A percentile compares a stretch with the other conserved stretches of the same genome.
These are phyloP conservation scores for Agrilus biguttatus DNA, from an alignment of 2,888 invertebrate genomes.

Conservation along the genomic window DNA sequence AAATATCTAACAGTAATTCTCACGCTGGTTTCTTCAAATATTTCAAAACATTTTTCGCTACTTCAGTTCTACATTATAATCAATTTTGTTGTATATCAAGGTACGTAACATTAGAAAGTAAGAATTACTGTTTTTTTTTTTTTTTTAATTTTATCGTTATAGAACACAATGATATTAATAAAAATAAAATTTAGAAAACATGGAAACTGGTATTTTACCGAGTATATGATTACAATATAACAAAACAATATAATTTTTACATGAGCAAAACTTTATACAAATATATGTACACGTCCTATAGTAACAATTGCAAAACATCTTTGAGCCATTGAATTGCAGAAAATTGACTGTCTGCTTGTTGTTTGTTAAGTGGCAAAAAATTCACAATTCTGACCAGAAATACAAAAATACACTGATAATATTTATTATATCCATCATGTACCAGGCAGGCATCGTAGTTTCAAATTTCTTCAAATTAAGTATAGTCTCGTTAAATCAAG, in stretches of 20 bases:
- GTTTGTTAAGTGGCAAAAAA: too few relatives aligned
- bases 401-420: constrained; percentile 35
- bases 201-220: too few relatives aligned
- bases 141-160: too few relatives aligned
- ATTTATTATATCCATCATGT: constrained; percentile 27
- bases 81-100: too few relatives aligned
- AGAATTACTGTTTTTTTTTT: too few relatives aligned
- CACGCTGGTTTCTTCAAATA: too few relatives aligned
- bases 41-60: too few relatives aligned
- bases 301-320: constrained; percentile 14
- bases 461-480: constrained; percentile 1
- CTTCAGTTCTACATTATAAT: too few relatives aligned
- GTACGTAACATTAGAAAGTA: too few relatives aligned
- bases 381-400: constrained; percentile 13
- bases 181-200: too few relatives aligned
- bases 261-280: constrained; percentile 33
- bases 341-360: constrained; percentile 1
- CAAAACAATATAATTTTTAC: constrained; percentile 30
- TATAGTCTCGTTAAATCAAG: background rate
- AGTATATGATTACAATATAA: constrained; percentile 21
- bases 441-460: constrained; percentile 20
- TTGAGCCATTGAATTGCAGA: constrained; percentile 5
- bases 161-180: too few relatives aligned
- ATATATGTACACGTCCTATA: constrained; percentile 26
- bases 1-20: too few relatives aligned